These are phyloP conservation scores for Amiota minor DNA, from an alignment of 2,888 invertebrate genomes.

Conservation along the genomic window DNA sequence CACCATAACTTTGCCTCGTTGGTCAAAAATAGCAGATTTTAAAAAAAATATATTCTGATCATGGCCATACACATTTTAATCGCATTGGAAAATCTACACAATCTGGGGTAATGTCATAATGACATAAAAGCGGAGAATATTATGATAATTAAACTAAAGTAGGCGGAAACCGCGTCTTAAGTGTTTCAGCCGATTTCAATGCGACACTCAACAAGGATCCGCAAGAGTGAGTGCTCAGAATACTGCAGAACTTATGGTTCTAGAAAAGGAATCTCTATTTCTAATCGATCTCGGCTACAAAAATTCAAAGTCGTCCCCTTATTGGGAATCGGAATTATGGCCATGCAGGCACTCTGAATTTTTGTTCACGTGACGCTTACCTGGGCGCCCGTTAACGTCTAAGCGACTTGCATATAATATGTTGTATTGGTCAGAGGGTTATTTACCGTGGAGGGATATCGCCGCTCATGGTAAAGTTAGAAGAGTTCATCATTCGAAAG, in stretches of 20 bases:
- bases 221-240: neutral
- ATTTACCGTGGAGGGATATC: slow-evolving; percentile 89
- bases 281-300: slow-evolving; percentile 93
- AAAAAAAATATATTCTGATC: slow-evolving; percentile 84
- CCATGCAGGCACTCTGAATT: slow-evolving; percentile 97
- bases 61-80: slow-evolving; percentile 90
- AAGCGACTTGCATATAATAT: slow-evolving; percentile 94
- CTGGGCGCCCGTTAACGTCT: slow-evolving; percentile 89
- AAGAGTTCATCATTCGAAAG: slow-evolving; percentile 80
- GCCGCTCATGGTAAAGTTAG: slow-evolving; percentile 79
- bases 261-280: slow-evolving; percentile 79
- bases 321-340: slow-evolving; percentile 91
- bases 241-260: slow-evolving; percentile 42
- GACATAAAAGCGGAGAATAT: slow-evolving; percentile 98
- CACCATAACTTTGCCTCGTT: slow-evolving; percentile 89
- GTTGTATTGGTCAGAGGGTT: slow-evolving; percentile 92
- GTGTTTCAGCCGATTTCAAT: slow-evolving; percentile 60
- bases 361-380: slow-evolving; percentile 98
- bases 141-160: slow-evolving; percentile 80
- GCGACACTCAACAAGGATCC: slow-evolving; percentile 4
- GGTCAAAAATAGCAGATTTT: slow-evolving; percentile 80
- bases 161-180: slow-evolving; percentile 67
- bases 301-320: too few species aligned
- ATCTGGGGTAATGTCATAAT: slow-evolving; percentile 95
- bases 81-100: slow-evolving; percentile 92